Percentiles rank a stretch among this genome's conserved stretches.
Conservation (phyloP, 35 echinoderm and acorn worm genomes). For the Lytechinus pictus region DNA sequence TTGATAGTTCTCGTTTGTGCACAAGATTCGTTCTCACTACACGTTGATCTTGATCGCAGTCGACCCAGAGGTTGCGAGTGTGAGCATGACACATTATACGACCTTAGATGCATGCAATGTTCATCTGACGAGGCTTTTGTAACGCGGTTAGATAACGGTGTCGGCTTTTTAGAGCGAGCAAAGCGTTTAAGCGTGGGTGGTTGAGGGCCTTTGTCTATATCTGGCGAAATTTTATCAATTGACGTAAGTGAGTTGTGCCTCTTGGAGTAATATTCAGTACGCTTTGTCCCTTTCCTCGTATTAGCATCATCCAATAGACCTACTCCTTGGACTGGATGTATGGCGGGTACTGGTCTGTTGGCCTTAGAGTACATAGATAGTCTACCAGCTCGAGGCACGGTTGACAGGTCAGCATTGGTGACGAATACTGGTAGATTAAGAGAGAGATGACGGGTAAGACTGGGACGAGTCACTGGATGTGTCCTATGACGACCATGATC, state of each 20-base stretch:
- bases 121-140: neutral
- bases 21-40: slow-evolving; percentile 7
- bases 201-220: slow-evolving; percentile 18
- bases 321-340: slow-evolving; percentile 39
- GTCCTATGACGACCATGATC: neutral
- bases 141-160: neutral
- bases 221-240: neutral
- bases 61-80: neutral
- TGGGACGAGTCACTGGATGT: neutral
- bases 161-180: slow-evolving; percentile 34
- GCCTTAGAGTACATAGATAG: slow-evolving; percentile 38
- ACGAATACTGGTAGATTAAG: slow-evolving; percentile 42
- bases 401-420: slow-evolving; percentile 41
- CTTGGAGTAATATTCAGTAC: slow-evolving; percentile 8
- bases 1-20: neutral
- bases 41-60: slow-evolving; percentile 43
- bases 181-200: slow-evolving; percentile 30
- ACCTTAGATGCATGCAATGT: slow-evolving; percentile 21
- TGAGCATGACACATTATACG: slow-evolving; percentile 26
- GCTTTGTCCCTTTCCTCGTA: neutral
- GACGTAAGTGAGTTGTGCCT: neutral
- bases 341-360: slow-evolving; percentile 27
- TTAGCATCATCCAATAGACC: neutral
- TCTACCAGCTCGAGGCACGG: slow-evolving; percentile 11
- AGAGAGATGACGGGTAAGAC: slow-evolving; percentile 34